Conservation (phyloP, 2,113 vertebrate genomes). For the Prionailurus bengalensis region DNA sequence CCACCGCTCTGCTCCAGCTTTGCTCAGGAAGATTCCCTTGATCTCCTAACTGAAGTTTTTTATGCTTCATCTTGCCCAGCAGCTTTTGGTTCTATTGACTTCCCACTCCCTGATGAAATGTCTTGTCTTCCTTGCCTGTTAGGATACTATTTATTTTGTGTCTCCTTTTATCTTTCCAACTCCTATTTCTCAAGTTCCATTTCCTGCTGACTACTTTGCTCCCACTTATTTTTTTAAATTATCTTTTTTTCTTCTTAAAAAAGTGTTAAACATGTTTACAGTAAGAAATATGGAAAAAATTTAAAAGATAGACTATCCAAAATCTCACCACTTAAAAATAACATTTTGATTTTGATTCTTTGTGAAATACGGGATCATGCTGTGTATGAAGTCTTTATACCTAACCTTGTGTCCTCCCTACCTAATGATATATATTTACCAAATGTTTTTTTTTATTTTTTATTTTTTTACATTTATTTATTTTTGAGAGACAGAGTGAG, state of each 20-base stretch:
- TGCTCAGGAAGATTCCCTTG: not conserved
- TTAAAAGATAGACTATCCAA: not conserved
- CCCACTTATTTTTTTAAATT: not conserved
- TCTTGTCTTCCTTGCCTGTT: not conserved
- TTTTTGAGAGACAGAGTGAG: too few species aligned
- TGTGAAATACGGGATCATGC: not conserved
- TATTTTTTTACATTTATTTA: too few species aligned
- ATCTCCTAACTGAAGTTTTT: not conserved
- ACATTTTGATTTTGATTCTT: not conserved
- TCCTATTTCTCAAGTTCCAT: not conserved
- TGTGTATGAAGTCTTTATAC: not conserved
- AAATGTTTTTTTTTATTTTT: not conserved
- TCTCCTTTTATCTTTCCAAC: constrained; percentile 13
- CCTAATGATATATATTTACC: not conserved
- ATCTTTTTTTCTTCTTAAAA: not conserved
- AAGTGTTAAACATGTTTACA: constrained; percentile 29
- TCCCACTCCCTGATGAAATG: not conserved
- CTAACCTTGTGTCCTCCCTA: not conserved
- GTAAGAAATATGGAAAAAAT: not conserved
- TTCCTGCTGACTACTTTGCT: not conserved
- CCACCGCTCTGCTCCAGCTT: not conserved
- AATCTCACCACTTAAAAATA: not conserved
- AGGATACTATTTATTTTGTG: not conserved
- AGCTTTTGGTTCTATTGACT: not conserved
- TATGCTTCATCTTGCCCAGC: not conserved